Evolutionary conservation across 2,113 vertebrate genomes (phyloP).

Genomic region (Prinia subflava): DNA sequence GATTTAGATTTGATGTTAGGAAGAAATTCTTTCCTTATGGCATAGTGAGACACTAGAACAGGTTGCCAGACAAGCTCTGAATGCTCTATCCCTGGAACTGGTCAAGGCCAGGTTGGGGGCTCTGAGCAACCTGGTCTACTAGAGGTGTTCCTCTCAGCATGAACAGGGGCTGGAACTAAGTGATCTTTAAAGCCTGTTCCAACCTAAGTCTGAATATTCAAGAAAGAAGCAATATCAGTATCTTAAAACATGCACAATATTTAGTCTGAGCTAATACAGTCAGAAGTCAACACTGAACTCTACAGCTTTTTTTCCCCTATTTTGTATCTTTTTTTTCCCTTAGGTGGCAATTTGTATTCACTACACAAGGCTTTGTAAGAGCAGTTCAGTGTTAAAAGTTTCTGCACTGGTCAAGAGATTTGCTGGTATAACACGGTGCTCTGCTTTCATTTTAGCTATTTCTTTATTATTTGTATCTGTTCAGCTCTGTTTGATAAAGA

Average conservation of each 20-base stretch:
- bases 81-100: too few species aligned
- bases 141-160: not conserved
- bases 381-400: not conserved
- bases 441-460: not conserved
- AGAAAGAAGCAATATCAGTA: not conserved
- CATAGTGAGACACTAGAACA: not conserved
- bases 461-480: not conserved
- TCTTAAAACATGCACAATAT: not conserved
- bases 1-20: not conserved
- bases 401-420: not conserved
- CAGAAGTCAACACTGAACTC: not conserved
- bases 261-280: not conserved
- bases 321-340: accelerated
- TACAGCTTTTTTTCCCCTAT: accelerated
- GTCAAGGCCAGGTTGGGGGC: not conserved
- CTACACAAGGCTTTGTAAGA: not conserved
- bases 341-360: not conserved
- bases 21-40: not conserved
- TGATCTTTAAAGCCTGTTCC: not conserved
- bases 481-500: not conserved
- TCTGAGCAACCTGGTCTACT: not conserved
- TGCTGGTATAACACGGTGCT: not conserved
- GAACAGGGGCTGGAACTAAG: not conserved
- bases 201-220: not conserved
- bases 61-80: not conserved